Evolutionary conservation across 2,888 invertebrate species (phyloP).

Genomic region (Cheilosia variabilis): DNA sequence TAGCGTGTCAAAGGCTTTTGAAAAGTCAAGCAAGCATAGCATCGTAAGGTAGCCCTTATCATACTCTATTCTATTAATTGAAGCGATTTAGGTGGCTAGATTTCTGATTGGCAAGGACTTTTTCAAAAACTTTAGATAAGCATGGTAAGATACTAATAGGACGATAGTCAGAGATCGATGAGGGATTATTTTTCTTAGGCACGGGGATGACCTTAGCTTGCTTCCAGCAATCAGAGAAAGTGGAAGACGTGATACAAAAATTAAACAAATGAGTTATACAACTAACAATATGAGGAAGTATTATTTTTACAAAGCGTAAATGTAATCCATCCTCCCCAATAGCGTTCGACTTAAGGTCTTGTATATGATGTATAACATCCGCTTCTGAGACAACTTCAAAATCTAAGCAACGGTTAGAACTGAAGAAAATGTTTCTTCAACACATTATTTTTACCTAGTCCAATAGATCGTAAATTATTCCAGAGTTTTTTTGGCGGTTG

Average conservation of each 20-base stretch:
- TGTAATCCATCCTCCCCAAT: background rate
- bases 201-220: background rate
- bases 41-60: background rate
- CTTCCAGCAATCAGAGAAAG: background rate
- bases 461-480: no score
- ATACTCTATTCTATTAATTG: background rate
- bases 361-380: background rate
- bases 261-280: background rate
- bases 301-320: background rate
- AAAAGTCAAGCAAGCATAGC: background rate
- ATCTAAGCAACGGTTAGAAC: no score
- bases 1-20: background rate
- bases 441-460: background rate
- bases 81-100: background rate
- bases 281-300: background rate
- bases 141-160: conserved; percentile 12
- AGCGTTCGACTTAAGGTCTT: background rate
- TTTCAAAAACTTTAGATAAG: conserved; percentile 10
- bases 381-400: no score
- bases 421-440: background rate
- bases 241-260: background rate
- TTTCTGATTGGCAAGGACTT: background rate
- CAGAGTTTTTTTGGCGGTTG: no score
- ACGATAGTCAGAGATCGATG: background rate
- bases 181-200: no score